These are phyloP conservation scores for Opisthograptis luteolata DNA, from an alignment of 2,888 invertebrate genomes.

Conservation along the genomic window DNA sequence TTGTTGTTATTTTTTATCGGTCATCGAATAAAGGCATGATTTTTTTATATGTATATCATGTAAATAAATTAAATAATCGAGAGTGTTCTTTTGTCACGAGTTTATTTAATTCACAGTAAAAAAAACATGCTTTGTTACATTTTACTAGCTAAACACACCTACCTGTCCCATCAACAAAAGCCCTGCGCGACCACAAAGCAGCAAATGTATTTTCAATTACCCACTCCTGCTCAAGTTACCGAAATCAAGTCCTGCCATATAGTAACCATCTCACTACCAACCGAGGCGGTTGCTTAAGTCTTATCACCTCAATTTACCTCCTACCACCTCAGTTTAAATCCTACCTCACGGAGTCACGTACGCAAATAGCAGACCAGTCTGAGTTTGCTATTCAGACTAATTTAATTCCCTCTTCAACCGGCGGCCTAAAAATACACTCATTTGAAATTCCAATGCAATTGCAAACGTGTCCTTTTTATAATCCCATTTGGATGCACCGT, in stretches of 20 bases:
- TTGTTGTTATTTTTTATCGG: too few relatives aligned
- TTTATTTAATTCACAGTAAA: too few relatives aligned
- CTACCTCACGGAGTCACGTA: conserved; percentile 44
- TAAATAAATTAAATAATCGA: too few relatives aligned
- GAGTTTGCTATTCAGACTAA: conserved; percentile 63
- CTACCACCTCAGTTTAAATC: conserved; percentile 26
- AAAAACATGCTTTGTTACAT: too few relatives aligned
- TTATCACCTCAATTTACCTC: conserved; percentile 27
- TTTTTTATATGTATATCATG: too few relatives aligned
- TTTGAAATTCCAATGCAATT: conserved; percentile 78
- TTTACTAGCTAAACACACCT: too few relatives aligned
- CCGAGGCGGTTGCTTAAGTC: too few relatives aligned
- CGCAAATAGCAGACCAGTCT: conserved; percentile 55
- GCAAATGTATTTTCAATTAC: not conserved
- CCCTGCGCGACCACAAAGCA: not conserved
- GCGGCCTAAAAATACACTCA: conserved; percentile 76
- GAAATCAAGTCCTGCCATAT: conserved; percentile 7
- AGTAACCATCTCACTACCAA: conserved; percentile 14
- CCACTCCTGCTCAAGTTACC: not conserved
- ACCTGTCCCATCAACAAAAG: too few relatives aligned
- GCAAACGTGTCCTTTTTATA: conserved; percentile 70
- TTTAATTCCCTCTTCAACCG: conserved; percentile 74
- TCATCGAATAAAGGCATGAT: too few relatives aligned
- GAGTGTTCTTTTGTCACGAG: too few relatives aligned
- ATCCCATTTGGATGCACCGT: conserved; percentile 69